phyloP scores from a whole-genome alignment of 2,888 invertebrate species.

The Drosophila siamana region DNA sequence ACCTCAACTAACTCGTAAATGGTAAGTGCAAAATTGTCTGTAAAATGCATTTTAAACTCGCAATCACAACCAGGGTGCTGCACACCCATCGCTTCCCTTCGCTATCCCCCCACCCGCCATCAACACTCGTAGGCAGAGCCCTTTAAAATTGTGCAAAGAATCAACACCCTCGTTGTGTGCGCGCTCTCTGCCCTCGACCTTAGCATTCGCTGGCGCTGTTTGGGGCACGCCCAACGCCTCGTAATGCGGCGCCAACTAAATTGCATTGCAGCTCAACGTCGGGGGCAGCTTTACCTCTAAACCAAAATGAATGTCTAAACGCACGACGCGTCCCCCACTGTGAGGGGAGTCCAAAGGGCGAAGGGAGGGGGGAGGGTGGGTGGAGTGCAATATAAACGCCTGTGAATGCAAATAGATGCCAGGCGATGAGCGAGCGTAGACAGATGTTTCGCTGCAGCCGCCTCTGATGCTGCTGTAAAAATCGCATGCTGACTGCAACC shows the following conservation, averaged over 20 bases:
- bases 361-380: background rate
- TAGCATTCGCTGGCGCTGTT: too few relatives aligned
- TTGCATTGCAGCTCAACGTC: constrained; percentile 58
- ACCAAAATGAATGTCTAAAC: constrained; percentile 73
- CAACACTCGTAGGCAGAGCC: background rate
- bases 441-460: constrained; percentile 25
- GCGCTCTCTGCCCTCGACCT: constrained; percentile 54
- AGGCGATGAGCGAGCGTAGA: constrained; percentile 24
- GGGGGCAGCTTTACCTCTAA: constrained; percentile 64
- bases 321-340: constrained; percentile 21
- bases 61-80: constrained; percentile 38
- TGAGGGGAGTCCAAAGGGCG: too few relatives aligned
- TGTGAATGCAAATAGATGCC: constrained; percentile 67
- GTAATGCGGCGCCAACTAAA: constrained; percentile 63
- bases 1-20: constrained; percentile 67
- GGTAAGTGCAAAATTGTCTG: constrained; percentile 73
- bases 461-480: constrained; percentile 41
- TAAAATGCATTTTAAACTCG: constrained; percentile 65
- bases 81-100: too few relatives aligned
- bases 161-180: constrained; percentile 21
- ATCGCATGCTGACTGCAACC: constrained; percentile 53
- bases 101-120: too few relatives aligned
- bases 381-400: constrained; percentile 45
- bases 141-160: background rate
- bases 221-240: constrained; percentile 47